These are phyloP conservation scores for Mustela nigripes DNA, from an alignment of 2,113 vertebrate genomes.

Conservation along the genomic window DNA sequence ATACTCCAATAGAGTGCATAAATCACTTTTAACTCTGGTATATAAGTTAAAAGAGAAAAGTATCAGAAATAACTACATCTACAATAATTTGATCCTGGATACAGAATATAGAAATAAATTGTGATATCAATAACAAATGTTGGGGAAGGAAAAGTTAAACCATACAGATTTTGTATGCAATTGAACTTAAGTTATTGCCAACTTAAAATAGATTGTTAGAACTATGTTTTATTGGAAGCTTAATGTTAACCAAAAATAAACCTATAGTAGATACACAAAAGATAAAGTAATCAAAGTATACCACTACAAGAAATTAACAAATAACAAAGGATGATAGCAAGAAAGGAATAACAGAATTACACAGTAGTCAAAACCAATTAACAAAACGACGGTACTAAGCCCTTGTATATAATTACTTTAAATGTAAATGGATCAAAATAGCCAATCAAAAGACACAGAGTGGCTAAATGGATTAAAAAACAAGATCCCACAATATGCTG, in stretches of 20 bases:
- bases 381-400: not conserved
- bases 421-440: slow-evolving; percentile 16
- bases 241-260: not conserved
- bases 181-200: not conserved
- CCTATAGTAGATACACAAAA: not conserved
- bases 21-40: not conserved
- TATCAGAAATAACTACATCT: not conserved
- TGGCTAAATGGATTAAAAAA: not conserved
- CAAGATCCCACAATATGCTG: not conserved
- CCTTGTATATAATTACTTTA: not conserved
- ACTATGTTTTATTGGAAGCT: not conserved
- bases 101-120: not conserved
- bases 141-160: not conserved
- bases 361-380: not conserved
- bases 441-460: not conserved
- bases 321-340: not conserved
- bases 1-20: not conserved
- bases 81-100: not conserved
- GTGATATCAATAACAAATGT: not conserved
- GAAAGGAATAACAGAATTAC: not conserved
- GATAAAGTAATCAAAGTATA: not conserved
- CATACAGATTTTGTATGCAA: not conserved
- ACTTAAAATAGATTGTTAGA: not conserved
- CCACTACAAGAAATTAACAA: not conserved
- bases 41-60: not conserved